Conservation (phyloP, 2,888 invertebrate species). For the Opisthograptis luteolata region DNA sequence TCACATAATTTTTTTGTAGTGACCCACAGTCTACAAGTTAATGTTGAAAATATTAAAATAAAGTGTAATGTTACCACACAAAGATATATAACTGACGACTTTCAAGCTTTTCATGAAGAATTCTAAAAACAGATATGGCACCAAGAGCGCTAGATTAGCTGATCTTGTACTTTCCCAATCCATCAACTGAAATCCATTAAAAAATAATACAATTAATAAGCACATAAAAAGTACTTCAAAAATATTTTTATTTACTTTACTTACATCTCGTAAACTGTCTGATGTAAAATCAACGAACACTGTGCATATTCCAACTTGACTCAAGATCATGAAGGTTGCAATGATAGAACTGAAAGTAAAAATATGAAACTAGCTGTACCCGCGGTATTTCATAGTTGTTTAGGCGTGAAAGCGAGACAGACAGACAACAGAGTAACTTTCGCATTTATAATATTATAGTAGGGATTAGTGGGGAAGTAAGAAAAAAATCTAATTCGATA, state of each 20-base stretch:
- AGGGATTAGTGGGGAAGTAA: too few species aligned
- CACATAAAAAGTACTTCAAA: too few species aligned
- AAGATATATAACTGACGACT: slow-evolving; percentile 58
- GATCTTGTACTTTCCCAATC: slow-evolving; percentile 50
- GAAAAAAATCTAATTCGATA: too few species aligned
- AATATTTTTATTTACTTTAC: too few species aligned
- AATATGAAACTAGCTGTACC: not conserved
- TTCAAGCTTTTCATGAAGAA: slow-evolving; percentile 57
- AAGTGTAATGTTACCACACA: slow-evolving; percentile 48
- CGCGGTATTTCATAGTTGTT: too few species aligned
- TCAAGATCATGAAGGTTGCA: slow-evolving; percentile 60
- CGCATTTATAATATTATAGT: too few species aligned
- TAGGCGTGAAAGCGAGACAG: too few species aligned
- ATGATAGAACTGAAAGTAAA: slow-evolving; percentile 54
- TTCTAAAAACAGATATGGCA: slow-evolving; percentile 57
- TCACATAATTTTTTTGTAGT: too few species aligned
- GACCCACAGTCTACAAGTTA: not conserved
- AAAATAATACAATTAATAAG: too few species aligned
- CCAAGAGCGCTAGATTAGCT: slow-evolving; percentile 45
- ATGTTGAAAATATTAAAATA: not conserved
- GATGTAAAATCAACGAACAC: slow-evolving; percentile 62
- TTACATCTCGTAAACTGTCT: slow-evolving; percentile 65
- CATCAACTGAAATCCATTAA: slow-evolving; percentile 59
- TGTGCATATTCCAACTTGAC: slow-evolving; percentile 63
- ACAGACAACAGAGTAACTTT: too few species aligned